A percentile compares a stretch with the other conserved stretches of the same genome.
phyloP scores from a whole-genome alignment of 2,797 vertebrate species.

The Aulostomus chinensis region DNA sequence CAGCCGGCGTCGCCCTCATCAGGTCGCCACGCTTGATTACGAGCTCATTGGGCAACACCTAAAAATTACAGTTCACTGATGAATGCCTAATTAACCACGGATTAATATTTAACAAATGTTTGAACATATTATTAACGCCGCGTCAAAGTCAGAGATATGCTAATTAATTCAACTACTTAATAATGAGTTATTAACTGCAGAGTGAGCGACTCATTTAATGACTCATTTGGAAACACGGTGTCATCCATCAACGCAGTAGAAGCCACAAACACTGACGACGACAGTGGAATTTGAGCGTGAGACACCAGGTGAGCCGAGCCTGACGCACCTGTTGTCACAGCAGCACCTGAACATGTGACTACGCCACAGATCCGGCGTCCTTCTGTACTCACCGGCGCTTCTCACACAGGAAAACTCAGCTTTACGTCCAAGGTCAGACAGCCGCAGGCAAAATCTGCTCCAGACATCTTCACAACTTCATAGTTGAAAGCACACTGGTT shows the following conservation, averaged over 20 bases:
- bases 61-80: conserved; percentile 31
- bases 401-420: no score
- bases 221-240: conserved; percentile 28
- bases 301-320: no score
- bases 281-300: not conserved
- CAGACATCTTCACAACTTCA: no score
- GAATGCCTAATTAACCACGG: conserved; percentile 40
- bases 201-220: conserved; percentile 37
- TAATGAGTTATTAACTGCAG: conserved; percentile 48
- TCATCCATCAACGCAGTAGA: conserved; percentile 47
- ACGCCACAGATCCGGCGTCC: no score
- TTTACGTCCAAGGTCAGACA: no score
- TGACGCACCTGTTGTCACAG: no score
- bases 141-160: conserved; percentile 56
- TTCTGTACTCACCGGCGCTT: no score
- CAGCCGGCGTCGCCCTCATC: not conserved
- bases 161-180: conserved; percentile 53
- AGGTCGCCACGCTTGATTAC: conserved; percentile 16
- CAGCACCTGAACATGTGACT: no score
- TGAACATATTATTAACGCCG: conserved; percentile 59
- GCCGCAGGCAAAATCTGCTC: no score
- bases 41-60: conserved; percentile 23
- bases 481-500: no score
- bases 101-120: conserved; percentile 59
- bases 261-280: conserved; percentile 13